Evolutionary conservation across 2,888 invertebrate genomes (phyloP).

Genomic region (Boloria selene): DNA sequence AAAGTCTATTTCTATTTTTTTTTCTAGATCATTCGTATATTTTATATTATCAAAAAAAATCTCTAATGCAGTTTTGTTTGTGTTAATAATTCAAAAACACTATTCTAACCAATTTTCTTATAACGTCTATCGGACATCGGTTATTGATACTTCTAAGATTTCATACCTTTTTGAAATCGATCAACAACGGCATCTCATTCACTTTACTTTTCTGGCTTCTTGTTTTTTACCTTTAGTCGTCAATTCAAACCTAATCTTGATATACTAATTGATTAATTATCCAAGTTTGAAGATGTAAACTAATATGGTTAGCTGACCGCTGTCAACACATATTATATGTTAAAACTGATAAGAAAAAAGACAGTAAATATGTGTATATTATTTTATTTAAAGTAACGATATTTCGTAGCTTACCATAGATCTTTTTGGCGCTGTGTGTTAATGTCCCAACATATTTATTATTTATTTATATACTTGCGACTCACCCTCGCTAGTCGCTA

Average conservation of each 20-base stretch:
- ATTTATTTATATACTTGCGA: too few species aligned
- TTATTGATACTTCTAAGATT: constrained; percentile 31
- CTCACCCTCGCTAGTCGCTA: too few species aligned
- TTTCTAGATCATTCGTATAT: too few species aligned
- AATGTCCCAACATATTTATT: too few species aligned
- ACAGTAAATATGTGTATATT: too few species aligned
- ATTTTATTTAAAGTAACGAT: too few species aligned
- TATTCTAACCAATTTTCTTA: not conserved
- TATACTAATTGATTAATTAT: constrained; percentile 21
- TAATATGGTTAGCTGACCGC: not conserved
- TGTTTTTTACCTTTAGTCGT: constrained; percentile 16
- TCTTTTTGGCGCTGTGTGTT: too few species aligned
- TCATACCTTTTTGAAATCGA: constrained; percentile 27
- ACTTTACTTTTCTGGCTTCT: constrained; percentile 33
- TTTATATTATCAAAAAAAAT: too few species aligned
- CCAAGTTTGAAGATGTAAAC: constrained; percentile 12
- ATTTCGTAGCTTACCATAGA: too few species aligned
- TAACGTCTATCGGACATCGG: constrained; percentile 15
- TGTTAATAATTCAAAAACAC: too few species aligned
- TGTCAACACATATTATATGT: not conserved
- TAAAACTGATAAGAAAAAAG: not conserved
- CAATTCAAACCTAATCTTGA: constrained; percentile 18
- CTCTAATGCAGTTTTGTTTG: too few species aligned
- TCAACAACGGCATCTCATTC: constrained; percentile 25
- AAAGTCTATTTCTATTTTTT: too few species aligned